phyloP scores from a whole-genome alignment of 2,888 invertebrate genomes.

The Macaria liturata region DNA sequence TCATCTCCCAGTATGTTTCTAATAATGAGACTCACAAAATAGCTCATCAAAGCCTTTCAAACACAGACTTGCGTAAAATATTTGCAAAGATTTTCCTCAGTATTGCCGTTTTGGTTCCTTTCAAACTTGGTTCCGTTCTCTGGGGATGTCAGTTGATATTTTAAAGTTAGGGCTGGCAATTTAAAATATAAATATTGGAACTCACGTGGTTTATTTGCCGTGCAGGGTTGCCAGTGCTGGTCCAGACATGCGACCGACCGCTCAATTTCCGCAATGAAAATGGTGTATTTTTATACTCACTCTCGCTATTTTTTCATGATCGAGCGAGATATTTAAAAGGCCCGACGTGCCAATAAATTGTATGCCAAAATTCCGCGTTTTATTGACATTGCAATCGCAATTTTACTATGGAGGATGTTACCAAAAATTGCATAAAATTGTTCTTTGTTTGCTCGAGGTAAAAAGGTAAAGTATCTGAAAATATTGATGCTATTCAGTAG shows the following conservation, averaged over 20 bases:
- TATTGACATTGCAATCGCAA: conserved; percentile 11
- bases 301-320: neutral
- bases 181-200: conserved; percentile 28
- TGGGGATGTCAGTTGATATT: conserved; percentile 28
- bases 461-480: too few species aligned
- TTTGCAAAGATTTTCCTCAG: conserved; percentile 15
- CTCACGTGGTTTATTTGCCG: conserved; percentile 19
- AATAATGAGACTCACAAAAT: too few species aligned
- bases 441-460: too few species aligned
- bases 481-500: too few species aligned
- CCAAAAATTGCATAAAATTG: too few species aligned
- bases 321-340: conserved; percentile 9
- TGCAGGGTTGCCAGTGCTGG: conserved; percentile 13
- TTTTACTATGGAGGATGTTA: conserved; percentile 1
- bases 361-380: neutral
- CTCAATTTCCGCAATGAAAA: conserved; percentile 51
- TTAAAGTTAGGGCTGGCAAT: conserved; percentile 23
- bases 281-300: conserved; percentile 2
- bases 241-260: conserved; percentile 27
- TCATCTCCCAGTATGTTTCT: too few species aligned
- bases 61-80: conserved; percentile 13
- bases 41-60: neutral
- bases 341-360: conserved; percentile 1
- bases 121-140: conserved; percentile 18
- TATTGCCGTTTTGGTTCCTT: conserved; percentile 17